Percentiles rank a stretch among this genome's conserved stretches.
phyloP scores from a whole-genome alignment of 2,888 invertebrate species.

The Acheta domesticus region DNA sequence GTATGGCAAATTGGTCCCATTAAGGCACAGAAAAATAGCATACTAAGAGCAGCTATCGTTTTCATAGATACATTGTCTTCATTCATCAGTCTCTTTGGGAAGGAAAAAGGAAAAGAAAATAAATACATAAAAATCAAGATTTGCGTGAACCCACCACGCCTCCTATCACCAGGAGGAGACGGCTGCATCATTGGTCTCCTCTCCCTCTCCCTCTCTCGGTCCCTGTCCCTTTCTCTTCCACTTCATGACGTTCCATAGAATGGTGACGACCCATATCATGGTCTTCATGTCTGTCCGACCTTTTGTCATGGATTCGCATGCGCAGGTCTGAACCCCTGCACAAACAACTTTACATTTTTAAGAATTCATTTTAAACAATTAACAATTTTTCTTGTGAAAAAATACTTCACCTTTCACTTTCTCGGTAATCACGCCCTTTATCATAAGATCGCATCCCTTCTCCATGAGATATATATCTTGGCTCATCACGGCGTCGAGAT shows the following conservation, averaged over 20 bases:
- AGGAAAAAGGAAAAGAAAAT: too few relatives aligned
- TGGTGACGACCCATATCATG: constrained; percentile 28
- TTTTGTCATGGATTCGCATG: constrained; percentile 36
- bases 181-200: constrained; percentile 29
- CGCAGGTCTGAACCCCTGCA: constrained; percentile 34
- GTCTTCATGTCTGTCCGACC: constrained; percentile 34
- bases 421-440: constrained; percentile 32
- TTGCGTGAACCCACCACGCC: constrained; percentile 22
- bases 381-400: not conserved
- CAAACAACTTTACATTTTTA: not conserved
- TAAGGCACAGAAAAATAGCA: too few relatives aligned
- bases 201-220: constrained; percentile 27
- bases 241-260: constrained; percentile 19
- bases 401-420: constrained; percentile 33
- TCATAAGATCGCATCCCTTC: constrained; percentile 29
- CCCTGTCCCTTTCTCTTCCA: constrained; percentile 28
- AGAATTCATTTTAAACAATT: not conserved
- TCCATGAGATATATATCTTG: constrained; percentile 27
- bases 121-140: too few relatives aligned
- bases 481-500: constrained; percentile 33
- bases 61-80: too few relatives aligned
- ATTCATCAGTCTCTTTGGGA: too few relatives aligned
- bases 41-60: too few relatives aligned
- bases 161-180: constrained; percentile 28
- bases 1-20: too few relatives aligned